Evolutionary conservation across 2,113 vertebrate genomes (phyloP), one percentile per base, ranked within the genome.

Genomic region (Clupea harengus): DNA sequence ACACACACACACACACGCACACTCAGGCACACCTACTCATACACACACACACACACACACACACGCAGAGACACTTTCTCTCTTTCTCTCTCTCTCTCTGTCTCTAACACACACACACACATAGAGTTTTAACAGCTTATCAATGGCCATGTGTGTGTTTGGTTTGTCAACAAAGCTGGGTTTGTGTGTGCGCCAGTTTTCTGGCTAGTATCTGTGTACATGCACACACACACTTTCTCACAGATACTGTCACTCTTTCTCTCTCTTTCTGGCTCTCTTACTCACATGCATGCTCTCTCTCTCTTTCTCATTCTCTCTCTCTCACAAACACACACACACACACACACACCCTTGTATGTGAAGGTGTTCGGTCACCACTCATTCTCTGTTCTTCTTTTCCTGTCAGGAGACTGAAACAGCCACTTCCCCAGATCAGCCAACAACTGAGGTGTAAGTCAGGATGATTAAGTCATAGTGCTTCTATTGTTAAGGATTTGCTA

Each of bases 101-200:
- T 39, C 39, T 39, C 39, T 39, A 1, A 28, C 64, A 72, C n/a
- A 28, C 7, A 72, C 64, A 72, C n/a, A 28, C 64, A 72, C 60
- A n/a, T 3, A 64, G 9, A 67, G 28, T n/a, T 7, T 25, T 25
- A 67, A 67, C 2, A 25, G 8, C 7, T 67, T 67, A 11, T 7
- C 2, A 9, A 10, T 67, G n/a, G 3, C 64, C 25, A 3, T 67
- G 25, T 25, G n/a, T 67, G 64, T 67, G 64, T 67, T 67, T 67
- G 64, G 64, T 67, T 85, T 86, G 84, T 82, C 11, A 83, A 81
- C 67, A 46, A 11, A 57, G 5, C 54, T 75, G 8, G 81, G 25
- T 72, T 72, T n/a, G 45, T 86, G 18, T 82, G 39, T 32, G 47
- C 28, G 22, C 45, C 4, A 22, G 49, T 46, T 10, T 49, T 22